Evolutionary conservation across 2,888 invertebrate species (phyloP).

Genomic region (Sesamia inferens): DNA sequence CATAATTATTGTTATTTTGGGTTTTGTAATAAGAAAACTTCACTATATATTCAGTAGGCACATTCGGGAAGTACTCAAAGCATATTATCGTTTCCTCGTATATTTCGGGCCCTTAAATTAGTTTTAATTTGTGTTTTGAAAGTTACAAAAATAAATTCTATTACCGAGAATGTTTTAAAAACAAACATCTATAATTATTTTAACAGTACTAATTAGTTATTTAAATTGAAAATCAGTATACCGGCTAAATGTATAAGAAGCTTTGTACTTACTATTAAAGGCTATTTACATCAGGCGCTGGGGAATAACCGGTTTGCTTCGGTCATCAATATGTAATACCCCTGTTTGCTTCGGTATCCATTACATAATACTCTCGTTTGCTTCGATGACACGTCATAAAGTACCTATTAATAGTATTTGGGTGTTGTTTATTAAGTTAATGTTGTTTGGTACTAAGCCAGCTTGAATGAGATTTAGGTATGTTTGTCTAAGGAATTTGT

Average conservation of each 20-base stretch:
- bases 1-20: too few species aligned
- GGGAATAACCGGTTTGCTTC: conserved; percentile 31
- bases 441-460: background rate
- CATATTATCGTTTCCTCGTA: background rate
- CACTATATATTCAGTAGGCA: too few species aligned
- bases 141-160: background rate
- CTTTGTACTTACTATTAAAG: conserved; percentile 9
- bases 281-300: conserved; percentile 26
- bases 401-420: conserved; percentile 1
- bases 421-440: background rate
- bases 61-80: background rate
- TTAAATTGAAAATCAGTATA: conserved; percentile 36
- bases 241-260: conserved; percentile 21
- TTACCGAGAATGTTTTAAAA: background rate
- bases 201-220: conserved; percentile 3
- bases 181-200: background rate
- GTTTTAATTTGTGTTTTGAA: background rate
- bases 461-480: background rate
- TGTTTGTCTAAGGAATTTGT: background rate
- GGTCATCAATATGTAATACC: background rate
- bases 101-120: background rate
- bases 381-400: background rate
- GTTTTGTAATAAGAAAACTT: too few species aligned
- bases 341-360: background rate
- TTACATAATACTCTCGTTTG: background rate